Evolutionary conservation across 64 coral and sea anemone species (phyloP), one percentile per base, ranked within the genome.

Genomic region (Catalaphyllia jardinei): DNA sequence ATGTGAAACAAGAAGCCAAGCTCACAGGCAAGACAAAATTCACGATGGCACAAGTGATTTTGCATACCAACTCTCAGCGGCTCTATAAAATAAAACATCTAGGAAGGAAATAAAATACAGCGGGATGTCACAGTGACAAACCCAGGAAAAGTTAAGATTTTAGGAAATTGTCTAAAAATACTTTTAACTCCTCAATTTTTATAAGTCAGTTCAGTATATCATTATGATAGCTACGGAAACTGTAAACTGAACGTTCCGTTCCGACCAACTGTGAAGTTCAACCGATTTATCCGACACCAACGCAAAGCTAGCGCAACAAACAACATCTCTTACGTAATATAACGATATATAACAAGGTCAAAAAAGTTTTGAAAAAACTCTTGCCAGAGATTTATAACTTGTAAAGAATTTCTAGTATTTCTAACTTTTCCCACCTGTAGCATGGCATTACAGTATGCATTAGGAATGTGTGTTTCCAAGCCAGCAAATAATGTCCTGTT

Each of bases 361-460:
- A 14, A 57, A 55, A 12, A 14, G 54, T 57, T 57, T 57, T 57
- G 54, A 57, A 57, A 16, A 57, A 57, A 57, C 54, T 12, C 54
- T 57, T 57, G 10, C 54, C 54, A 57, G 54, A 16, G 10, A 57
- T 57, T 57, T 10, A 12, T 57, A 57, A 57, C 54, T 14, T 57
- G 15, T 16, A 2, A 57, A 57, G 54, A 57, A 57, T 57, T 13
- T 57, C 10, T 57, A 14, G 1, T 57, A 10, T 16, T 57, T 16
- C 0, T n/a, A 24, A 67, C 19, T 76, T 78, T 55, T 25, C 31
- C 0, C 87, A 99, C 97, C 94, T 99, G 97, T 3, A 99, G 85
- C 97, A 99, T 99, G 15, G 93, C 94, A 55, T 99, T 99, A 24
- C 97, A 99, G 79, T 99, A 99, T 19, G 97, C 97, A 67, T 99